Base-by-base conservation (phyloP, 2,888 invertebrate genomes). In the Trachelus stipa region DNA sequence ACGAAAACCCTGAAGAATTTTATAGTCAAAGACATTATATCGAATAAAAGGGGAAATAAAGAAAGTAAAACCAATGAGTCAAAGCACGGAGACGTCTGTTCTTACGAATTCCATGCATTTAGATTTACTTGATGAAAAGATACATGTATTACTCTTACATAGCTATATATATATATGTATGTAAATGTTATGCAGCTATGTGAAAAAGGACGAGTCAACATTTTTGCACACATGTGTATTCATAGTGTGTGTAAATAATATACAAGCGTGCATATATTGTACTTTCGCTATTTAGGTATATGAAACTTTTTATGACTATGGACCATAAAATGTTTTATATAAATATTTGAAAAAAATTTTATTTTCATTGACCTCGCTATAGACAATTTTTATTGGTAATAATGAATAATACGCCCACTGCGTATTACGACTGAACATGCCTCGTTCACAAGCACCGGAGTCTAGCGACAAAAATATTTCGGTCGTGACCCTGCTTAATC, bases 131-230 rank as follows among this genome's bases (percentile, higher is more conserved):
- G 56, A 56, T 56, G 23, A 56, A 40, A 40, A 56, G 56, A 56
- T 56, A 56, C 23, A 56, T 56, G 56, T 56, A 56, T 56, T 56
- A 56, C 9, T 56, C 56, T 56, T 56, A 56, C 15, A 56, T 56
- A 23, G 23, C 23, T 56, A 56, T 56, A 15, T 12, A 15, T 12
- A 15, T 23, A 15, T 40, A 23, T 23, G 15, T 40, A 79, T 78
- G 78, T 79, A 79, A 77, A 80, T 77, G 80, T 79, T 73, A 79
- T 79, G 77, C 78, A 40, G 77, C 77, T 76, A 73, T 76, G 73
- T 79, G 71, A 11, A 31, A 77, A 77, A 73, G 74, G 56, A 56
- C 56, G 56, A 56, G 56, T 56, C 56, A 56, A 56, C 56, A 56
- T 56, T 23, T 56, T 56, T 56, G 56, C 56, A 23, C 23, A 15